A percentile compares a stretch with the other conserved stretches of the same genome.
Evolutionary conservation across 2,888 invertebrate species (phyloP).

Genomic region (Phyllotreta striolata): DNA sequence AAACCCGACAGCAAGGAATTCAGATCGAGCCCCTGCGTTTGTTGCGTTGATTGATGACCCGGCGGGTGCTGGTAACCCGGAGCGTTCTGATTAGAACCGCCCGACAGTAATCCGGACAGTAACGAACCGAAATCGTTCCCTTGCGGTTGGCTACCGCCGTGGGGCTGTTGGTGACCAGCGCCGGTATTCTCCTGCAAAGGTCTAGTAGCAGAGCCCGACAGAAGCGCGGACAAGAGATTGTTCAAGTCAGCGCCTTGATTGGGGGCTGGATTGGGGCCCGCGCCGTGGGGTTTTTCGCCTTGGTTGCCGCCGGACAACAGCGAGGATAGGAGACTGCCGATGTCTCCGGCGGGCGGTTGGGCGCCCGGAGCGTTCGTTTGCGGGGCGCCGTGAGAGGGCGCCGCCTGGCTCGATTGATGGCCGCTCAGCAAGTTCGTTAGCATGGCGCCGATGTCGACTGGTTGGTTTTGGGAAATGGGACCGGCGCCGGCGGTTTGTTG

Average conservation of each 20-base stretch:
- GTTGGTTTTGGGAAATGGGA: constrained; percentile 18
- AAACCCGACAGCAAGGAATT: constrained; percentile 27
- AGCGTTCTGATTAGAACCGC: constrained; percentile 31
- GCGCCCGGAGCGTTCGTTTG: constrained; percentile 19
- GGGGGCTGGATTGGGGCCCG: neutral
- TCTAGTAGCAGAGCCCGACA: constrained; percentile 18
- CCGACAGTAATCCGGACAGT: constrained; percentile 34
- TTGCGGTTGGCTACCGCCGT: constrained; percentile 22
- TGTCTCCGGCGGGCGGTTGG: constrained; percentile 22
- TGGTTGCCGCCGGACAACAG: constrained; percentile 30
- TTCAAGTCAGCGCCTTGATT: constrained; percentile 24
- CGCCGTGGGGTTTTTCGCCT: constrained; percentile 3
- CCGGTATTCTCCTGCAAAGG: constrained; percentile 10
- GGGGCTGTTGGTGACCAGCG: constrained; percentile 10
- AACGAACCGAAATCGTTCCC: constrained; percentile 30
- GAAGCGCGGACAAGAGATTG: constrained; percentile 23
- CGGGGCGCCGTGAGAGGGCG: constrained; percentile 13
- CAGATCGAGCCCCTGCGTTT: constrained; percentile 33
- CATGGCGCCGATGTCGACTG: constrained; percentile 32
- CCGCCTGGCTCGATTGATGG: constrained; percentile 20
- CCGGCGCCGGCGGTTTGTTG: constrained; percentile 29
- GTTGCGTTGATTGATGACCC: constrained; percentile 13
- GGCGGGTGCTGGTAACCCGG: constrained; percentile 10
- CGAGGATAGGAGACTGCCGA: constrained; percentile 20
- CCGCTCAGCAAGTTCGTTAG: constrained; percentile 32